phyloP scores from a whole-genome alignment of 2,888 invertebrate species.

The Epinotia bilunana region DNA sequence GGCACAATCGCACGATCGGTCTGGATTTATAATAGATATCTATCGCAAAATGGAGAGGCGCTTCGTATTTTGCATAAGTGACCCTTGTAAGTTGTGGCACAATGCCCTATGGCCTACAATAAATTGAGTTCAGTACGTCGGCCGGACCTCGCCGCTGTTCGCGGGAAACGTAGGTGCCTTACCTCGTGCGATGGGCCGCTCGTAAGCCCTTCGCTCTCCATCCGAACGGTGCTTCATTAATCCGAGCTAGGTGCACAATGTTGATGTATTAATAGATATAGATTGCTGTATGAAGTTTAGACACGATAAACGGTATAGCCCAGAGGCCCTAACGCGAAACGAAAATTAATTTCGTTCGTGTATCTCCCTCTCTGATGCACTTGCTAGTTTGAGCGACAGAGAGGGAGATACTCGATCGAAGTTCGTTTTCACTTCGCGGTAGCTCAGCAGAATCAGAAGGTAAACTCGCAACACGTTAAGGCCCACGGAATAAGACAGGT shows the following conservation, averaged over 20 bases:
- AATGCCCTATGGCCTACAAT: slow-evolving; percentile 68
- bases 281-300: neutral
- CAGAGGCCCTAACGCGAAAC: too few relatives aligned
- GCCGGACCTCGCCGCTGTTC: slow-evolving; percentile 49
- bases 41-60: slow-evolving; percentile 78
- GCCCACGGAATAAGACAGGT: slow-evolving; percentile 32
- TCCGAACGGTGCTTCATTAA: slow-evolving; percentile 13
- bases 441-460: neutral
- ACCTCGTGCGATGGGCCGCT: neutral
- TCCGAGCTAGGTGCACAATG: neutral
- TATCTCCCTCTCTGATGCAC: too few relatives aligned
- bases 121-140: slow-evolving; percentile 57
- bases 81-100: slow-evolving; percentile 73
- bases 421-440: too few relatives aligned
- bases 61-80: slow-evolving; percentile 78
- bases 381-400: too few relatives aligned
- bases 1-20: slow-evolving; percentile 77
- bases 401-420: too few relatives aligned
- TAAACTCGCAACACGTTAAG: slow-evolving; percentile 12
- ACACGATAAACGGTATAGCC: neutral
- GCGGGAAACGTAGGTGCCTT: slow-evolving; percentile 47
- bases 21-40: slow-evolving; percentile 76
- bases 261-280: neutral
- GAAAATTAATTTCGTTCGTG: too few relatives aligned
- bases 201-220: slow-evolving; percentile 33